Evolutionary conservation across 2,888 invertebrate genomes (phyloP), one percentile per base, ranked within the genome.

Genomic region (Brachylomia viminalis): DNA sequence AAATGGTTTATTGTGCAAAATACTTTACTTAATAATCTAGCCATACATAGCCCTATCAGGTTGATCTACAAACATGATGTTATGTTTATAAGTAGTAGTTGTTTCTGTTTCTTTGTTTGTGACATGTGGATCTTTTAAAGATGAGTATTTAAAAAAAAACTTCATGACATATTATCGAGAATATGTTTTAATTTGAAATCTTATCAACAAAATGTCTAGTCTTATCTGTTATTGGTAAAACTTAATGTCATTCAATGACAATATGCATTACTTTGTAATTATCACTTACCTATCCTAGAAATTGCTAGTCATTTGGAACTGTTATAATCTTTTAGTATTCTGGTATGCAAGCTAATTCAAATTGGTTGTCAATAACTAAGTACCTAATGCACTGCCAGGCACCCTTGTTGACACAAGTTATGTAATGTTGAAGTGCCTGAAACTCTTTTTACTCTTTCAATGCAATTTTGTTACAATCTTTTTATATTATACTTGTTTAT

Each of bases 181-280:
- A 69, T 59, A 49, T 67, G 10, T 42, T 83, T 38, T 42, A 10
- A 6, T 67, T 70, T 15, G n/a, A 42, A 72, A n/a, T n/a, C 59
- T 33, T n/a, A n/a, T 47, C 72, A 69, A 30, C 42, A 45, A 33
- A 66, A 70, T n/a, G 23, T 15, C 13, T 33, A 47, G 30, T 64
- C 20, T 72, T 83, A 84, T 80, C 84, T 72, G 13, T 15, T 56
- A 79, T 27, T 45, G 49, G 72, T 64, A 59, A 80, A 72, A 73
- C 56, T 67, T 47, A 56, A 84, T 71, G 84, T 83, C 84, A 83
- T 71, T 62, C 61, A 84, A 83, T 83, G 80, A 74, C 68, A 67
- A 61, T 47, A 45, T 61, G 20, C 5, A 64, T 20, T 33, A 81
- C 42, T 68, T 54, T 71, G 79, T 82, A 62, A 64, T 59, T 62